These are phyloP conservation scores for Callionymus lyra DNA, from an alignment of 2,113 vertebrate genomes.

Conservation along the genomic window DNA sequence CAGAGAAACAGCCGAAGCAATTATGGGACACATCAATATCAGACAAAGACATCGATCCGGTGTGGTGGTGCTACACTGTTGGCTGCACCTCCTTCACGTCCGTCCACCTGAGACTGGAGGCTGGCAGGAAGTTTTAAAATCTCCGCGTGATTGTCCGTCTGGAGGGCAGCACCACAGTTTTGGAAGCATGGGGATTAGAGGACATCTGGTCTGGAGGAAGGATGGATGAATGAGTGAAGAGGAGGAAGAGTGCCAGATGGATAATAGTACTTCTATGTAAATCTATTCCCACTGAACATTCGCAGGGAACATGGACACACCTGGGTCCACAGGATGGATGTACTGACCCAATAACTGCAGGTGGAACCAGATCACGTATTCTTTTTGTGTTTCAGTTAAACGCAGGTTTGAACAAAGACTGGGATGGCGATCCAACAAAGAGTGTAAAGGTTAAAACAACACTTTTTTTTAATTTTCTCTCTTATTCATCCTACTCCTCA, in stretches of 20 bases:
- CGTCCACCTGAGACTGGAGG: background rate
- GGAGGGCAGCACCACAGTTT: no score
- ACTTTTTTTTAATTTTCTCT: no score
- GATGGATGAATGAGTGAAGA: conserved; percentile 11
- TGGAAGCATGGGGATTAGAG: conserved; percentile 2
- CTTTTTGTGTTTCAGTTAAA: no score
- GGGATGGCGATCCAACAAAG: no score
- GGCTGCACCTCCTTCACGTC: background rate
- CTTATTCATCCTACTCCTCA: no score
- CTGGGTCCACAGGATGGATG: conserved; percentile 5
- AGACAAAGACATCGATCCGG: no score
- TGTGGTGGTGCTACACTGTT: background rate
- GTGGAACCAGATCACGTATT: no score
- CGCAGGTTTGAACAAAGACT: no score
- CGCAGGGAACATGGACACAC: conserved; percentile 4
- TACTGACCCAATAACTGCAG: no score
- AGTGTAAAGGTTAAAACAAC: no score
- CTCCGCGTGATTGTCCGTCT: no score
- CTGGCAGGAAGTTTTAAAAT: no score
- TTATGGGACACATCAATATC: background rate
- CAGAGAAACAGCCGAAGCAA: background rate
- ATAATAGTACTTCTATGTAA: conserved; percentile 24
- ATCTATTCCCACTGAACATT: conserved; percentile 17
- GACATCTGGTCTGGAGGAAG: conserved; percentile 22
- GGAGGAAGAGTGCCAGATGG: conserved; percentile 35